phyloP scores from a whole-genome alignment of 2,888 invertebrate genomes.

The Acrobasis suavella region DNA sequence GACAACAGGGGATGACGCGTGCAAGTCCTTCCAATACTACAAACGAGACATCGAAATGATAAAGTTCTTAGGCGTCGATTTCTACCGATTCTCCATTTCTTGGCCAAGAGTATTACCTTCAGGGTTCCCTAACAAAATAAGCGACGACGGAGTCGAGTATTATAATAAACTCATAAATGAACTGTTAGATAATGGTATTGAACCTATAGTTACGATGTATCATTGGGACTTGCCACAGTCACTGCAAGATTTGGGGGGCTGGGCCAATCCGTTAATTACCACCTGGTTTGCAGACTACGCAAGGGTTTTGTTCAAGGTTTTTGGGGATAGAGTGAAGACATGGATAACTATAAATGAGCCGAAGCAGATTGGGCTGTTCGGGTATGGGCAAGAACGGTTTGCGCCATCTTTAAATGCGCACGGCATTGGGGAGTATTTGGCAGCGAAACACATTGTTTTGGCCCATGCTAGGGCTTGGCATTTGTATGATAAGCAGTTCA shows the following conservation, averaged over 20 bases:
- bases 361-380: constrained; percentile 57
- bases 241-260: constrained; percentile 83
- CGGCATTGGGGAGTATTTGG: constrained; percentile 77
- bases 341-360: constrained; percentile 85
- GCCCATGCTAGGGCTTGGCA: constrained; percentile 82
- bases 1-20: constrained; percentile 81
- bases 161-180: constrained; percentile 85
- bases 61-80: constrained; percentile 68
- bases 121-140: constrained; percentile 78
- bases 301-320: constrained; percentile 63
- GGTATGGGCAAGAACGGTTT: constrained; percentile 65
- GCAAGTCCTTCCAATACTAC: constrained; percentile 84
- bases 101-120: constrained; percentile 85
- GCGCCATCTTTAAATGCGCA: constrained; percentile 65
- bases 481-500: constrained; percentile 66
- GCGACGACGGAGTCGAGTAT: constrained; percentile 83
- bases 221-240: constrained; percentile 81
- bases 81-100: constrained; percentile 83
- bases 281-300: constrained; percentile 79
- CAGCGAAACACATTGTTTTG: constrained; percentile 71
- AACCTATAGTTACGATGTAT: constrained; percentile 82
- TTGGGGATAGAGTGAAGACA: constrained; percentile 76
- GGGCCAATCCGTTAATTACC: constrained; percentile 68
- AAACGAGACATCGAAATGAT: constrained; percentile 77
- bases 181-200: constrained; percentile 81